Conservation (phyloP, 2,113 vertebrate species). For the Myotis yumanensis region DNA sequence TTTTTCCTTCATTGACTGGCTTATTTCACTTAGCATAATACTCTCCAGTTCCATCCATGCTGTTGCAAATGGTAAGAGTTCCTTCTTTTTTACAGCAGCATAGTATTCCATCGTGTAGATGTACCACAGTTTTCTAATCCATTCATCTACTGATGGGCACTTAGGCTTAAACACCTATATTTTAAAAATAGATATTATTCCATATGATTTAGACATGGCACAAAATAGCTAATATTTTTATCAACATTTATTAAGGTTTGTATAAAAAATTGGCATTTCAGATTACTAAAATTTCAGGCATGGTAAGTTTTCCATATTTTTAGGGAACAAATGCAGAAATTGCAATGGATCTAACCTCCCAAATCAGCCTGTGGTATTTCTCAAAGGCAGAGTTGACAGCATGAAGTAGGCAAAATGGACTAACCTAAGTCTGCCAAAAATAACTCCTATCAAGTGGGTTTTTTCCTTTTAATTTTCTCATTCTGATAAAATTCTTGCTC, state of each 20-base stretch:
- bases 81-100: no score
- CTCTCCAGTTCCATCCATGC: no score
- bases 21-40: no score
- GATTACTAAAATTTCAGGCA: background rate
- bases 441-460: background rate
- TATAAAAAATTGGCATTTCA: background rate
- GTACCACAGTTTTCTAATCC: no score
- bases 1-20: no score
- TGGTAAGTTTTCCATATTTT: background rate
- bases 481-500: background rate
- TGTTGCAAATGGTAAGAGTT: no score
- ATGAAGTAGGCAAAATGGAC: background rate
- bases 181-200: background rate
- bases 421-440: slow-evolving; percentile 21
- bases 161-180: background rate
- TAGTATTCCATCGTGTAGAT: no score
- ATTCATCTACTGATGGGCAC: no score
- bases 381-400: background rate
- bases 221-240: background rate
- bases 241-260: background rate
- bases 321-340: background rate
- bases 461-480: background rate
- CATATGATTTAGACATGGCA: background rate
- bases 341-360: background rate
- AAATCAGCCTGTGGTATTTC: background rate